Evolutionary conservation across 1,140 invertebrate species (phyloP), one percentile per base, ranked within the genome.

Genomic region (Vanessa tameamea): DNA sequence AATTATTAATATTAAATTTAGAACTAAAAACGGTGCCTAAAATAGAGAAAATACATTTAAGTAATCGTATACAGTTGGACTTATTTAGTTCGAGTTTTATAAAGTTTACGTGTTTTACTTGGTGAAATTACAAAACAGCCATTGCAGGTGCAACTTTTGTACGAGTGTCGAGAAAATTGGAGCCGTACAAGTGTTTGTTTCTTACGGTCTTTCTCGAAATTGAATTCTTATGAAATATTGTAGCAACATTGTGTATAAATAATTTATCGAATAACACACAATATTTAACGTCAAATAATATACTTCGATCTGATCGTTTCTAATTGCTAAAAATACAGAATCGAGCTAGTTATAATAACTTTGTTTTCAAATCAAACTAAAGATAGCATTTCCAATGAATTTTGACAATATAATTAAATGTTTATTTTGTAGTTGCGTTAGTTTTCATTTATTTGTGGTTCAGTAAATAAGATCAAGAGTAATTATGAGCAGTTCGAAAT

Each of bases 91-190:
- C 12, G 16, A 66, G 23, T 67, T 65, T 43, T 57, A 37, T 43
- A 23, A 47, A 72, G 47, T 26, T 67, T 66, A 69, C 53, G 57
- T 75, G 69, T 70, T 72, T 75, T 75, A 72, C 73, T 75, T 50
- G 71, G 72, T 63, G 63, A 70, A 75, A 75, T 78, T 78, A 75
- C 73, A 71, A 64, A 69, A 69, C 66, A 73, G 76, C 37, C 37
- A 65, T 51, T 67, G 70, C 77, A 78, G 77, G 77, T 78, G 73
- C 66, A 69, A 59, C 53, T 57, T 74, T 23, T 69, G 72, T 51
- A 48, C 31, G 72, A 47, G 66, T 61, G 61, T 59, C 50, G 72
- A 69, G 72, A 69, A 74, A 74, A 74, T 74, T 74, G 72, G 16
- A 69, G 50, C 67, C 26, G 72, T 69, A 57, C 66, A 74, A 74